These are phyloP conservation scores for Mythimna albipuncta DNA, from an alignment of 2,888 invertebrate species.

Conservation along the genomic window DNA sequence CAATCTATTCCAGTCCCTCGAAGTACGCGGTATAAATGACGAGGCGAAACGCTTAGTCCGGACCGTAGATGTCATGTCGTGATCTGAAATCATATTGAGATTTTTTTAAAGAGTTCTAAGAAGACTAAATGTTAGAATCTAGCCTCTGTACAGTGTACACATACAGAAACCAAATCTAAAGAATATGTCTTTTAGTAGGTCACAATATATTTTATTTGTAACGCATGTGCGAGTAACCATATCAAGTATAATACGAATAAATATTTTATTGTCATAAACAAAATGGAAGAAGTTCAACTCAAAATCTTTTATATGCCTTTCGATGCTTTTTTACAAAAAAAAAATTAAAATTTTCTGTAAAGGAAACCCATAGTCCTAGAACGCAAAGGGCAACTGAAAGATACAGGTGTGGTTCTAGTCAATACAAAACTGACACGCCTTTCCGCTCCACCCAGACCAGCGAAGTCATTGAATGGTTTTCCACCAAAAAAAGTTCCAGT, in stretches of 20 bases:
- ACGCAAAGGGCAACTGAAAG: no score
- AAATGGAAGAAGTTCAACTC: constrained; percentile 37
- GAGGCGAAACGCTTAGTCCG: no score
- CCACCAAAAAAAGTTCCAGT: no score
- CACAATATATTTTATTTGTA: constrained; percentile 42
- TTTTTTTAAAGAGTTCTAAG: not conserved
- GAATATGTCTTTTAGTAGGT: constrained; percentile 29
- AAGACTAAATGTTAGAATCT: not conserved
- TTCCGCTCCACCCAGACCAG: no score
- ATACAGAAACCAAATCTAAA: not conserved
- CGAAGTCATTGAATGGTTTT: no score
- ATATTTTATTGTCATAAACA: constrained; percentile 20
- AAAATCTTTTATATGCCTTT: not conserved
- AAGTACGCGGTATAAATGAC: no score
- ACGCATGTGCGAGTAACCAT: constrained; percentile 25
- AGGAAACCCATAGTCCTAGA: no score
- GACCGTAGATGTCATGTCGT: no score
- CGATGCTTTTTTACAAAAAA: not conserved
- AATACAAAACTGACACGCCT: no score
- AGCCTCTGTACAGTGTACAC: not conserved
- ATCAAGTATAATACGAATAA: constrained; percentile 36
- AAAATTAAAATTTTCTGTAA: no score
- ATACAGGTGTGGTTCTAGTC: no score
- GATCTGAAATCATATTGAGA: not conserved
- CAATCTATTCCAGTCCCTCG: not conserved